phyloP scores from a whole-genome alignment of 1,140 invertebrate genomes.

The Oedothorax gibbosus region DNA sequence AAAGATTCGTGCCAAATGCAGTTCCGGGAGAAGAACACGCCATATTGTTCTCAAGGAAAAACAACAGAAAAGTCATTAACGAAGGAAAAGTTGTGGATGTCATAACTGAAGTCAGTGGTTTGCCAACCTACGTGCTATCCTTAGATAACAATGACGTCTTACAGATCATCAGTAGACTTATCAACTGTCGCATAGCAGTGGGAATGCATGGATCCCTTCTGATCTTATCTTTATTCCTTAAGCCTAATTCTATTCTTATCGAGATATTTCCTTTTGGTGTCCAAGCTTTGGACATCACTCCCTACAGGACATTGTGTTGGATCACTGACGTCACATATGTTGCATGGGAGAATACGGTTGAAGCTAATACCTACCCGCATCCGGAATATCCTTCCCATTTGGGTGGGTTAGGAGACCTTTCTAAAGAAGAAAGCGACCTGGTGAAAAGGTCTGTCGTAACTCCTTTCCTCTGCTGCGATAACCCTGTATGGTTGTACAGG shows the following conservation, averaged over 20 bases:
- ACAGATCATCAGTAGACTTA: constrained; percentile 67
- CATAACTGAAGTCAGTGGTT: constrained; percentile 63
- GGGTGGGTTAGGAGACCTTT: constrained; percentile 70
- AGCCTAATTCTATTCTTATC: constrained; percentile 63
- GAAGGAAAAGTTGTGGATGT: constrained; percentile 67
- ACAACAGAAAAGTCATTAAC: constrained; percentile 72
- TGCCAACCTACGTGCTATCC: constrained; percentile 66
- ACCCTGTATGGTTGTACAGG: constrained; percentile 72
- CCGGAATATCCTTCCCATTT: constrained; percentile 66
- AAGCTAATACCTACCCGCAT: constrained; percentile 67
- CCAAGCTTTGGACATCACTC: constrained; percentile 69
- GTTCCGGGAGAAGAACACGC: constrained; percentile 18
- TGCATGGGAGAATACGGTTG: constrained; percentile 69
- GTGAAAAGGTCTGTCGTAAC: constrained; percentile 68
- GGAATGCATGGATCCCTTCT: constrained; percentile 69
- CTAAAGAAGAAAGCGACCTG: constrained; percentile 65
- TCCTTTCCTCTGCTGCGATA: constrained; percentile 70
- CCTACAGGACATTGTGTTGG: constrained; percentile 69
- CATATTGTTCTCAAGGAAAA: constrained; percentile 69
- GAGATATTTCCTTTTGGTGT: constrained; percentile 70
- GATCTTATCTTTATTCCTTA: constrained; percentile 66
- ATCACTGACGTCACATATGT: constrained; percentile 68
- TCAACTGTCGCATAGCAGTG: constrained; percentile 65
- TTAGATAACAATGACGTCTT: constrained; percentile 65
- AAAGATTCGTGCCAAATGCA: constrained; percentile 13